phyloP scores from a whole-genome alignment of 2,888 invertebrate genomes.

The Drosophila kuntzei region DNA sequence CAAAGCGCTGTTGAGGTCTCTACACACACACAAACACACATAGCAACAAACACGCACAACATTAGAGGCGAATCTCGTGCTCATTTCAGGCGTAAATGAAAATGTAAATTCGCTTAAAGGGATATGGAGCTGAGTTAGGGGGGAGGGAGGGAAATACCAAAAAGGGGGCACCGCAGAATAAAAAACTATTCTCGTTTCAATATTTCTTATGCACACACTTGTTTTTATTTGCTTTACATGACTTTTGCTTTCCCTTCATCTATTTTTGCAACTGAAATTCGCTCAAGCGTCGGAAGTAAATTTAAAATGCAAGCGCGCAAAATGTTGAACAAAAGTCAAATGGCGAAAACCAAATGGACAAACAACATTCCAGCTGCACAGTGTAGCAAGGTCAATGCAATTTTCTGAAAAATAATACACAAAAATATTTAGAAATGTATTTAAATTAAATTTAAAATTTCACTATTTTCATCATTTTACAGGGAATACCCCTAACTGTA shows the following conservation, averaged over 20 bases:
- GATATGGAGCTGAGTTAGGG: constrained; percentile 3
- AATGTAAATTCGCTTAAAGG: constrained; percentile 72
- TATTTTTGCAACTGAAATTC: constrained; percentile 2
- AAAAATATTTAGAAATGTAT: background rate
- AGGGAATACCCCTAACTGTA: too few relatives aligned
- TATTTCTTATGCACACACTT: constrained; percentile 35
- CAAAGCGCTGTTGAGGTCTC: constrained; percentile 38
- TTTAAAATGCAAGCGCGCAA: constrained; percentile 29
- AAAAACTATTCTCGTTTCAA: constrained; percentile 49
- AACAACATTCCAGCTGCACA: constrained; percentile 40
- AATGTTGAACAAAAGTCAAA: constrained; percentile 39
- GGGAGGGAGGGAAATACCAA: background rate
- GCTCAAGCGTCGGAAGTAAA: constrained; percentile 31
- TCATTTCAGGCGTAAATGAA: constrained; percentile 75
- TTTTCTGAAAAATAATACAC: background rate
- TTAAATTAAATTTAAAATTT: background rate
- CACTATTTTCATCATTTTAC: too few relatives aligned
- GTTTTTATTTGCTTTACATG: constrained; percentile 7
- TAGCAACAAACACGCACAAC: constrained; percentile 16
- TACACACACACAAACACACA: constrained; percentile 13
- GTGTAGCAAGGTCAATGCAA: constrained; percentile 33
- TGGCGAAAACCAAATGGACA: constrained; percentile 30
- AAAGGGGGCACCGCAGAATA: constrained; percentile 7
- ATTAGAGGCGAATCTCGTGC: constrained; percentile 60
- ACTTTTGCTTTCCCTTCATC: background rate